Conservation (phyloP, 2,113 vertebrate genomes). For the Coryphaenoides rupestris region DNA sequence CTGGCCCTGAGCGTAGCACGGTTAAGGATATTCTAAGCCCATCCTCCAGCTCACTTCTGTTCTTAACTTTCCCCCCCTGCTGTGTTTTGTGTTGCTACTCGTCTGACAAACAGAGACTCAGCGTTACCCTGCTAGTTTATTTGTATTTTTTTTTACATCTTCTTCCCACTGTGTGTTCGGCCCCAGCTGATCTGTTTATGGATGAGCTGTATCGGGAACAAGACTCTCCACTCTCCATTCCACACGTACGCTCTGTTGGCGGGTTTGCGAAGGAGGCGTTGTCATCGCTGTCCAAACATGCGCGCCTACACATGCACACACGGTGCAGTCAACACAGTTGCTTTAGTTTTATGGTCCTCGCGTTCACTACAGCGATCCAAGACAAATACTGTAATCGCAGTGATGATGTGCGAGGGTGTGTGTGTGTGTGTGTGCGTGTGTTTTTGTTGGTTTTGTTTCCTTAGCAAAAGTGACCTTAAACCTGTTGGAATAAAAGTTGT, state of each 20-base stretch:
- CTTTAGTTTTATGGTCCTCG: conserved; percentile 14
- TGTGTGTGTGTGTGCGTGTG: conserved; percentile 21
- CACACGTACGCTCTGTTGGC: not conserved
- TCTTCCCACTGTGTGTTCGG: not conserved
- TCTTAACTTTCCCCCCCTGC: conserved; percentile 12
- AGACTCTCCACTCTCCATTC: conserved; percentile 14
- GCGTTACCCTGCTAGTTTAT: not conserved
- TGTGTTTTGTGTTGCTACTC: conserved; percentile 12
- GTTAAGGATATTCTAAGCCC: not conserved
- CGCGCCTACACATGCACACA: no score
- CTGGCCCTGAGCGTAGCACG: not conserved
- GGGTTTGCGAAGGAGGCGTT: not conserved
- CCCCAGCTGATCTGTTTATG: conserved; percentile 30
- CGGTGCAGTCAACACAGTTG: conserved; percentile 22
- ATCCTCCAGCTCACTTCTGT: conserved; percentile 1
- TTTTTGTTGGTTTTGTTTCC: conserved; percentile 11
- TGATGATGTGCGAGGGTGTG: conserved; percentile 7
- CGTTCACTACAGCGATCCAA: conserved; percentile 28
- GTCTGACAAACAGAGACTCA: not conserved
- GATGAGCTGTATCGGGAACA: conserved; percentile 34
- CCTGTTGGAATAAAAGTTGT: not conserved
- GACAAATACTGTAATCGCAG: conserved; percentile 22
- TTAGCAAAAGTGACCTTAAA: conserved; percentile 61
- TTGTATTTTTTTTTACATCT: not conserved
- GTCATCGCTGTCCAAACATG: conserved; percentile 19